These are phyloP conservation scores for Sminthurides aquaticus DNA, from an alignment of 2,888 invertebrate species.

Conservation along the genomic window DNA sequence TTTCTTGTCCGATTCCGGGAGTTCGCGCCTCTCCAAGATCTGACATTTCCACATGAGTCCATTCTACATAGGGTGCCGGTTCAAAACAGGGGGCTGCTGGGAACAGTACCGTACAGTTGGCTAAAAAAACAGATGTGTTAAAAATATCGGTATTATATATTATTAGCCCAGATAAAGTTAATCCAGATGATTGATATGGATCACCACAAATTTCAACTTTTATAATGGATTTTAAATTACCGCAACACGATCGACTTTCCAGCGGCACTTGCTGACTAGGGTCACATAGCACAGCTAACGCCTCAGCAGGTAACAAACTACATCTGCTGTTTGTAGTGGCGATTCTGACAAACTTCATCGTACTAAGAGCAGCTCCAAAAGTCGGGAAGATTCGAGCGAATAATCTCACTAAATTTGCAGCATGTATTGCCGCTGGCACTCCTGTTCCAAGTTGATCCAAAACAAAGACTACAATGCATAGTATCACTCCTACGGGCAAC, in stretches of 20 bases:
- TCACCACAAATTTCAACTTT: slow-evolving; percentile 1
- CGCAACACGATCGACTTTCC: slow-evolving; percentile 34
- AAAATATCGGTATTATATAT: slow-evolving; percentile 28
- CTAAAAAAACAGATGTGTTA: too few species aligned
- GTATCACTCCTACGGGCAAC: slow-evolving; percentile 28
- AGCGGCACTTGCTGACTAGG: slow-evolving; percentile 22
- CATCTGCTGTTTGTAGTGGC: slow-evolving; percentile 34
- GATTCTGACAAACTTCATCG: slow-evolving; percentile 32
- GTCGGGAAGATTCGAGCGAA: slow-evolving; percentile 37
- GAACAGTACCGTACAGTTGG: not conserved
- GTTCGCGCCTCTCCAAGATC: not conserved
- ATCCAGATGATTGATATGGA: not conserved
- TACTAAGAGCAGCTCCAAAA: slow-evolving; percentile 34
- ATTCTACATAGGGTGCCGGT: slow-evolving; percentile 32
- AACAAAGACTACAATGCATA: slow-evolving; percentile 26
- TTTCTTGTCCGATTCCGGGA: slow-evolving; percentile 34
- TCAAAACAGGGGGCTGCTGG: slow-evolving; percentile 29
- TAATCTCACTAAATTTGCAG: slow-evolving; percentile 1
- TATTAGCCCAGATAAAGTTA: not conserved
- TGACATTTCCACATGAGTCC: slow-evolving; percentile 20
- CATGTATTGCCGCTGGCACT: not conserved
- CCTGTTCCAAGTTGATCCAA: slow-evolving; percentile 17
- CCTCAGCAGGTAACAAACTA: slow-evolving; percentile 29
- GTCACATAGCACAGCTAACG: slow-evolving; percentile 33
- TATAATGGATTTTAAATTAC: slow-evolving; percentile 22